Conservation (phyloP, 2,113 vertebrate species). For the Ornithorhynchus anatinus region DNA sequence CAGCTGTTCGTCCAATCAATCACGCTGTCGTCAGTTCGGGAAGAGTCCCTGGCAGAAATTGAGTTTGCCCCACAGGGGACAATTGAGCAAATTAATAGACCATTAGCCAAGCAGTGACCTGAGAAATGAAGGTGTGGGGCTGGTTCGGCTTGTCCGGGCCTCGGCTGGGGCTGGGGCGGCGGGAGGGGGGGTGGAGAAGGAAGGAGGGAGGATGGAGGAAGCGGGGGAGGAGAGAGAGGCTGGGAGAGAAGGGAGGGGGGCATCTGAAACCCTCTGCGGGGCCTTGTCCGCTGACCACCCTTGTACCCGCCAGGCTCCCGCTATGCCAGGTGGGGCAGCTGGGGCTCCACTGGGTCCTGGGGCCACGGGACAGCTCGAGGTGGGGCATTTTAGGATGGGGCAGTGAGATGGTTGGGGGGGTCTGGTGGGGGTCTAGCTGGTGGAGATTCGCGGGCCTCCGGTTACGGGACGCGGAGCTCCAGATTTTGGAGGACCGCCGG, state of each 20-base stretch:
- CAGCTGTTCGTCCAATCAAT: conserved; percentile 97
- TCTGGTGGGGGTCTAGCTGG: too few species aligned
- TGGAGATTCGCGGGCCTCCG: too few species aligned
- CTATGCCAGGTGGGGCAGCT: too few species aligned
- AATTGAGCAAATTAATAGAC: conserved; percentile 99
- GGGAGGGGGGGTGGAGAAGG: conserved; percentile 59
- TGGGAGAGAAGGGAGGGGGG: neutral
- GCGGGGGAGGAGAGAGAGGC: conserved; percentile 30
- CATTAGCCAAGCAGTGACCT: conserved; percentile 99
- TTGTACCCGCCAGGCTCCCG: too few species aligned
- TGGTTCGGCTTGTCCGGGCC: conserved; percentile 46
- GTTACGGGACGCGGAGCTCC: too few species aligned
- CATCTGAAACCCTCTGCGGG: too few species aligned
- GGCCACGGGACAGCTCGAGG: too few species aligned
- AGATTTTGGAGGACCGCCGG: too few species aligned
- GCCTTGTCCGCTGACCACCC: too few species aligned
- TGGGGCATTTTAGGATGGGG: too few species aligned
- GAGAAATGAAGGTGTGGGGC: conserved; percentile 86
- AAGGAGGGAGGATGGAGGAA: conserved; percentile 41
- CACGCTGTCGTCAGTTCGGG: conserved; percentile 83
- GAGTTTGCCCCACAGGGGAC: conserved; percentile 93
- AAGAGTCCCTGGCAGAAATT: conserved; percentile 84
- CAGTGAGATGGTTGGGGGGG: too few species aligned
- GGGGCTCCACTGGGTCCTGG: too few species aligned
- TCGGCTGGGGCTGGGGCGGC: conserved; percentile 60